Base-by-base conservation (phyloP, 2,797 vertebrate genomes). In the Syngnathus acus region DNA sequence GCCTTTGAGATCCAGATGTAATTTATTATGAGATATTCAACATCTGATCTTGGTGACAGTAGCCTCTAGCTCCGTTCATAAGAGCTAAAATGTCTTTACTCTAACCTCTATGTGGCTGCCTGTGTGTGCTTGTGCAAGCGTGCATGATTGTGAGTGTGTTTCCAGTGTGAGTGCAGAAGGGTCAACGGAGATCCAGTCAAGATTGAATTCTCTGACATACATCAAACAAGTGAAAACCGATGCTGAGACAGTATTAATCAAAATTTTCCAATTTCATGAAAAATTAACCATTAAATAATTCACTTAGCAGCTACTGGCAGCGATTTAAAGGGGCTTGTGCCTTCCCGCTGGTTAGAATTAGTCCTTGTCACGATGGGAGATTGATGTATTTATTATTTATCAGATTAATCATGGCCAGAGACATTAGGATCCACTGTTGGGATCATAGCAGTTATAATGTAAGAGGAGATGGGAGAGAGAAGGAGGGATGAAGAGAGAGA, bases 361-460 rank as follows among this genome's bases (percentile, higher is more conserved):
- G 95, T 98, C 95, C 94, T 97, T 98, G 97, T 98, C 95, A 93
- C 93, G 94, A 89, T 88, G 89, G 93, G 96, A 98, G 96, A 99
- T 99, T 98, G 97, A 99, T 98, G 95, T 98, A 98, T 99, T 96
- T 99, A 99, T 99, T 99, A 99, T 99, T 99, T 98, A 99, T 98
- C 94, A 98, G 95, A 97, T 98, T 98, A 98, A 99, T 99, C 95
- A 98, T 92, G 90, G 94, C 89, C 84, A 80, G 90, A 93, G 92
- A 94, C 92, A 91, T 93, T 93, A 92, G 92, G 93, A 93, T 95
- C 92, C 92, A 91, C 90, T 72, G 81, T 89, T 82, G 76, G 81
- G 85, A 92, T 89, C 85, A 88, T 90, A 87, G 85, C 78, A 23
- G 88, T 75, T 79, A 90, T 81, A 82, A 83, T 67, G 59, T 69